phyloP scores from a whole-genome alignment of 92 coral and sea anemone species.

The Ricordea florida region DNA sequence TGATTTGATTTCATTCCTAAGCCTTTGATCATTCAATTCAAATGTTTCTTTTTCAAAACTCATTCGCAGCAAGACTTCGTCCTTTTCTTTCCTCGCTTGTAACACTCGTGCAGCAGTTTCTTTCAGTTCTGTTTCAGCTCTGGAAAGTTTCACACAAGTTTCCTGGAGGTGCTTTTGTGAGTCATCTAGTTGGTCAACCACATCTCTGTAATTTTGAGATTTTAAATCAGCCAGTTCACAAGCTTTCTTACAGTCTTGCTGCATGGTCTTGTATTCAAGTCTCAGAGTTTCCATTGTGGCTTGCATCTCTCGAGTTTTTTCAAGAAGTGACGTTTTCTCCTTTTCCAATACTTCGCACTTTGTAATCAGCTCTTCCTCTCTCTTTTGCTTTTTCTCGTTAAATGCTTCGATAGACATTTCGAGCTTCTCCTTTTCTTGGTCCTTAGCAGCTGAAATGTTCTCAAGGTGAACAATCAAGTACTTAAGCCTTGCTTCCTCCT shows the following conservation, averaged over 20 bases:
- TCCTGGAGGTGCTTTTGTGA: slow-evolving; percentile 66
- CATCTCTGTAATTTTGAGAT: slow-evolving; percentile 69
- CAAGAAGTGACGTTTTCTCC: slow-evolving; percentile 49
- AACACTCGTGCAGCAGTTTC: slow-evolving; percentile 3
- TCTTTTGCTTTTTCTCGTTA: slow-evolving; percentile 52
- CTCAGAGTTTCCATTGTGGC: slow-evolving; percentile 61
- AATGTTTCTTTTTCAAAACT: slow-evolving; percentile 4
- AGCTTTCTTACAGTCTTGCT: slow-evolving; percentile 72
- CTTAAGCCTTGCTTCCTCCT: slow-evolving; percentile 49
- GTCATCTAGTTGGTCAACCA: slow-evolving; percentile 71
- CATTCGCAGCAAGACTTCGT: slow-evolving; percentile 7
- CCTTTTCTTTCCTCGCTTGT: slow-evolving; percentile 6
- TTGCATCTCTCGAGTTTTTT: slow-evolving; percentile 59
- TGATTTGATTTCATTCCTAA: not conserved
- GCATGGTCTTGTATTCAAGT: slow-evolving; percentile 67
- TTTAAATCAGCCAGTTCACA: slow-evolving; percentile 81
- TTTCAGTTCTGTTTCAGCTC: slow-evolving; percentile 19
- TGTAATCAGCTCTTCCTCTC: slow-evolving; percentile 49
- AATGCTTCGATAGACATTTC: slow-evolving; percentile 64
- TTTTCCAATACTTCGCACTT: slow-evolving; percentile 60
- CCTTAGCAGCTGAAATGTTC: slow-evolving; percentile 60
- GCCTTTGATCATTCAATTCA: slow-evolving; percentile 4
- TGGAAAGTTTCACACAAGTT: slow-evolving; percentile 28
- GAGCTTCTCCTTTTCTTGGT: slow-evolving; percentile 65
- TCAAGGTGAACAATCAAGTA: slow-evolving; percentile 63